Base-by-base conservation (phyloP, 2,888 invertebrate species). In the Timandra comae region DNA sequence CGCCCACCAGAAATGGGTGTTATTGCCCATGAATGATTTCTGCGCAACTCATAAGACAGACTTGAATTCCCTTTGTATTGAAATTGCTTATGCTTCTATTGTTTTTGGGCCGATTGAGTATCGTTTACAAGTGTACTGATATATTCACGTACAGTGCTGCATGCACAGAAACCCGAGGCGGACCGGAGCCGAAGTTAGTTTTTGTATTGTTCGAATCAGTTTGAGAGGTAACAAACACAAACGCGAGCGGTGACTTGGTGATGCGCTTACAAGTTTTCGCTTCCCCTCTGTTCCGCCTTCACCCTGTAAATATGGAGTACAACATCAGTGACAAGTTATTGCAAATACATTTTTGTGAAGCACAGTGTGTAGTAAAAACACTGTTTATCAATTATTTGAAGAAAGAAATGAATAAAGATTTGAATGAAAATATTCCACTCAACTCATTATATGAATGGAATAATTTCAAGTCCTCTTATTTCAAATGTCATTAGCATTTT, bases 21-120 rank as follows among this genome's bases (percentile, higher is more conserved):
- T 78, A 77, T 77, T 71, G 65, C 61, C 69, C 70, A 74, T 76
- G 72, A 77, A 75, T 78, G 75, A 75, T 78, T 78, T 74, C 74
- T 68, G 58, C 59, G 56, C 55, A 56, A 60, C 65, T 64, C 62
- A 64, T 63, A 65, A 62, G 57, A 55, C 57, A 45, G 56, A 57
- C 58, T 63, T 56, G 54, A 58, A 63, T 71, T 64, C 62, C 54
- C 57, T 63, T 58, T 68, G 59, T 52, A 43, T 49, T 52, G 43
- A 47, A 47, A 48, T 49, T 37, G 39, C 40, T 35, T 27, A 33
- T 22, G 40, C 32, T 38, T 30, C 29, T 37, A 46, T 44, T 47
- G 41, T 50, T 38, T 41, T 37, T 43, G 34, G 36, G 35, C 34
- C 41, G 40, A 35, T 42, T 36, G 23, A 23, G 19, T 33, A 37